phyloP scores from a whole-genome alignment of 2,113 vertebrate species.

The Anseranas semipalmata region DNA sequence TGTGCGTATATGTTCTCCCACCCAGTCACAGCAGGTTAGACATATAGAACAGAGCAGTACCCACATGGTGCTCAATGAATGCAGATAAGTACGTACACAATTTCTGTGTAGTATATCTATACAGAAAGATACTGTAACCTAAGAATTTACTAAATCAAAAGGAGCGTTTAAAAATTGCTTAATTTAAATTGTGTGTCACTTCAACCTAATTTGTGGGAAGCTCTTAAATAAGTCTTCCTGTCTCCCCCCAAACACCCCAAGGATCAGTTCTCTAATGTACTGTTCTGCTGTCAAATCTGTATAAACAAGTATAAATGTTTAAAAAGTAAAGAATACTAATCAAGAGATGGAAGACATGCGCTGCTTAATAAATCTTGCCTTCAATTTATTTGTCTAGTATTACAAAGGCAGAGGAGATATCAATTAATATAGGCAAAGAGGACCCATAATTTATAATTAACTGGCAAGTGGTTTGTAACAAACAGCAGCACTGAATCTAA shows the following conservation, averaged over 20 bases:
- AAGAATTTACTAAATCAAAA: slow-evolving; percentile 57
- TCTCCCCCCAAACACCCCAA: slow-evolving; percentile 67
- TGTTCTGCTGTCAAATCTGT: slow-evolving; percentile 64
- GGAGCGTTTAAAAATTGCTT: slow-evolving; percentile 64
- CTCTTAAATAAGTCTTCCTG: slow-evolving; percentile 57
- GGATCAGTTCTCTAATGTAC: slow-evolving; percentile 73
- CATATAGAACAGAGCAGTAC: neutral
- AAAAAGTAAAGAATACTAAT: slow-evolving; percentile 83
- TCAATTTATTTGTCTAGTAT: slow-evolving; percentile 92
- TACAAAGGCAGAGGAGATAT: slow-evolving; percentile 90
- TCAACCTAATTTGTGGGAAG: slow-evolving; percentile 61
- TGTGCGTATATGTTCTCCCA: neutral
- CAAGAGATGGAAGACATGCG: slow-evolving; percentile 76
- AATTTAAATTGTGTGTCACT: slow-evolving; percentile 43
- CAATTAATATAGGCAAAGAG: slow-evolving; percentile 96
- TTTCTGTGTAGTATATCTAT: neutral
- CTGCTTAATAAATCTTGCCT: slow-evolving; percentile 92
- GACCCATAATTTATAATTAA: slow-evolving; percentile 99
- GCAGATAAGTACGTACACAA: neutral
- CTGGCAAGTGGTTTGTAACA: slow-evolving; percentile 93
- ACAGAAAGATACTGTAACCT: neutral
- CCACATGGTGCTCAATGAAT: neutral
- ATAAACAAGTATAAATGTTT: slow-evolving; percentile 81
- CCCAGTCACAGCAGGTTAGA: neutral
- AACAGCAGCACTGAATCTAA: slow-evolving; percentile 92